Base-by-base conservation (phyloP, 2,888 invertebrate species). In the Yponomeuta cagnagella region DNA sequence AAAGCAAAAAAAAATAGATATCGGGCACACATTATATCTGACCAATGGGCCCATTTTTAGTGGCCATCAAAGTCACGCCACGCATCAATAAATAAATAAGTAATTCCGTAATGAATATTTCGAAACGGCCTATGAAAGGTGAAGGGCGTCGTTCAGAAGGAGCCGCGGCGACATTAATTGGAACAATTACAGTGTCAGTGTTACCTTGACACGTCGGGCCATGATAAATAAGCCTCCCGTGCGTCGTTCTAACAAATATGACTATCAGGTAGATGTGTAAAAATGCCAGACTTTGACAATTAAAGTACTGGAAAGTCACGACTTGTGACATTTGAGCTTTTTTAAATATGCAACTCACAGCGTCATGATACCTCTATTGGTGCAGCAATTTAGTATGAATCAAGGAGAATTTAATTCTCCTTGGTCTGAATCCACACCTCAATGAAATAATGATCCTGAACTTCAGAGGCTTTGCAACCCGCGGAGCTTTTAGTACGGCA, bases 181-280 rank as follows among this genome's bases (percentile, higher is more conserved):
- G 80, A 75, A 75, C 83, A 85, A 86, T 87, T 85, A 84, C 79
- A 77, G 80, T 81, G 80, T 80, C 81, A 79, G 74, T 80, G 80
- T 82, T 81, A 81, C 85, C 84, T 85, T 85, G 83, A 82, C 74
- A 77, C 74, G 73, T 73, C 74, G 74, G 72, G 73, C 9, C 70
- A 64, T n/a, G 64, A 70, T 70, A 64, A 70, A 70, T 70, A 64
- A 48, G 65, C 70, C 68, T 52, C 12, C 68, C 9, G n/a, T 8
- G 43, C 68, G 30, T 23, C 30, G 67, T 23, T 2, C 43, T 23
- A 67, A 67, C 6, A 31, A 33, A 67, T 67, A 37, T 37, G 37
- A 67, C 43, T 33, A 2, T 10, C 6, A 63, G 23, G 8, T 1
- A 43, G 43, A 8, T 0, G 43, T 8, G 43, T 43, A 43, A 43